Conservation (phyloP, 2,113 vertebrate species). For the Lasiurus cinereus region DNA sequence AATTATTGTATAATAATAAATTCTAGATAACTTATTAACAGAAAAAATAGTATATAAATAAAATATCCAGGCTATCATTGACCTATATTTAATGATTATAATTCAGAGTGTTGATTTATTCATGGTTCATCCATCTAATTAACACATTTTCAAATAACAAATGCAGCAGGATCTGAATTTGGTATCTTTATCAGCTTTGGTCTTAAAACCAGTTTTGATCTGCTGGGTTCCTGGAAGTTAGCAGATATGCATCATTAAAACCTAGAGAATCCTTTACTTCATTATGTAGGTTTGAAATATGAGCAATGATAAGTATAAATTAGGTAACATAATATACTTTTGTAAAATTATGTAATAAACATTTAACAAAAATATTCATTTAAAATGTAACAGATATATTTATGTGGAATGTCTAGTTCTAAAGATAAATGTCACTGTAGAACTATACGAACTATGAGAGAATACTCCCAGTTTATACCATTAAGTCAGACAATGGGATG, state of each 20-base stretch:
- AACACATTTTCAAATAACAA: not conserved
- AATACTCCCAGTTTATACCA: not conserved
- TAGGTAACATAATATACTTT: not conserved
- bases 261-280: not conserved
- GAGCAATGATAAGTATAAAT: not conserved
- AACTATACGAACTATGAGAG: not conserved
- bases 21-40: not conserved
- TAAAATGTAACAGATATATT: not conserved
- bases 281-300: not conserved
- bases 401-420: slow-evolving; percentile 20
- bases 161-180: not conserved
- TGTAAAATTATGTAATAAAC: not conserved
- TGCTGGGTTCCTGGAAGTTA: not conserved
- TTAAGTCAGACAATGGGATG: not conserved
- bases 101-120: not conserved
- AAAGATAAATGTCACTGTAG: not conserved
- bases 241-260: not conserved
- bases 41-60: not conserved
- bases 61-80: not conserved
- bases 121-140: not conserved
- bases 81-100: not conserved
- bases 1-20: slow-evolving; percentile 3
- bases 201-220: not conserved
- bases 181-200: not conserved
- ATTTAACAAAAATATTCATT: not conserved